phyloP scores from a whole-genome alignment of 2,797 vertebrate species.

The Choloepus didactylus region DNA sequence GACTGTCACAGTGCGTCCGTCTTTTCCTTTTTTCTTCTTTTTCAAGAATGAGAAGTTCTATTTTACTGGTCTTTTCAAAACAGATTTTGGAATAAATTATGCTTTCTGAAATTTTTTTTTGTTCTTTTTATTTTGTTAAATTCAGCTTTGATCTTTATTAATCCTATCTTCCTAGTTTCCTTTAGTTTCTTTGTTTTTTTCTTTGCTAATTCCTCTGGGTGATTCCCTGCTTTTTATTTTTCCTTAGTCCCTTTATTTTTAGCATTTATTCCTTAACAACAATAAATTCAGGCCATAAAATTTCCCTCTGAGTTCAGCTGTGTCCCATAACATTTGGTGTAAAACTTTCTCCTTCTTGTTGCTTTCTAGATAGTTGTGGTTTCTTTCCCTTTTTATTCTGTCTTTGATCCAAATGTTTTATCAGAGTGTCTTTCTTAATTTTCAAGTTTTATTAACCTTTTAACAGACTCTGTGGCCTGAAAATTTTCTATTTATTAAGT shows the following conservation, averaged over 20 bases:
- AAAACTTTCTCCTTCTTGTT: neutral
- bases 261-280: neutral
- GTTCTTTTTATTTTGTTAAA: conserved; percentile 39
- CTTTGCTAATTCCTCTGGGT: neutral
- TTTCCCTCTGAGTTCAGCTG: neutral
- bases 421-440: neutral
- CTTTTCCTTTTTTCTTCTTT: neutral
- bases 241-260: neutral
- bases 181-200: neutral
- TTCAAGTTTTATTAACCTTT: neutral
- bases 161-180: neutral
- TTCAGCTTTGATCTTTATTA: neutral
- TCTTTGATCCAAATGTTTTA: conserved; percentile 38
- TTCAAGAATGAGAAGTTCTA: conserved; percentile 10
- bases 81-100: neutral
- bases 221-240: neutral
- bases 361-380: neutral
- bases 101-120: neutral
- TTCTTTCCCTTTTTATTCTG: neutral
- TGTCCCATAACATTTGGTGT: neutral
- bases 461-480: neutral
- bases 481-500: neutral
- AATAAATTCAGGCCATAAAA: neutral
- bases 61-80: neutral
- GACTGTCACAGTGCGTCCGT: neutral